phyloP scores from a whole-genome alignment of 2,113 vertebrate species.

The Tympanuchus pallidicinctus region DNA sequence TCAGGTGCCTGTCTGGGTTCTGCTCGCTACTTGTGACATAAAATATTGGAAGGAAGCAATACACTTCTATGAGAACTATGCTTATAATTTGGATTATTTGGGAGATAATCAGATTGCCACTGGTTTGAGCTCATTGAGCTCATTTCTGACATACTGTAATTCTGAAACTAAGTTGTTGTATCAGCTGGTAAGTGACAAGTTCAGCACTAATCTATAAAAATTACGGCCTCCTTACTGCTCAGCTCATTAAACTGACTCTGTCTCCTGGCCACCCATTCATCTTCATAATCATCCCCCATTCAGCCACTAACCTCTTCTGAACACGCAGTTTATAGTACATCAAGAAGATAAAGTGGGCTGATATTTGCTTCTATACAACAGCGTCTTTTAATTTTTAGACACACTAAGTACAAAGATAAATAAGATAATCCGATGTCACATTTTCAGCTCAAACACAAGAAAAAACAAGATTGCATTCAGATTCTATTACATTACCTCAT shows the following conservation, averaged over 20 bases:
- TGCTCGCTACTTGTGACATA: background rate
- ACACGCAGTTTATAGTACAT: conserved; percentile 65
- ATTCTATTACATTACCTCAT: background rate
- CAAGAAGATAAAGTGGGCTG: conserved; percentile 71
- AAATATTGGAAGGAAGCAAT: background rate
- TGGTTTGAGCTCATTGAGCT: conserved; percentile 74
- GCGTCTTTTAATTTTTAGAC: conserved; percentile 71
- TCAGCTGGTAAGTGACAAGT: conserved; percentile 73
- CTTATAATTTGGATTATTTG: conserved; percentile 35
- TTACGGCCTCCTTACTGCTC: conserved; percentile 69
- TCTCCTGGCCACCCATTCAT: conserved; percentile 69
- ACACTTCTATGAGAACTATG: background rate
- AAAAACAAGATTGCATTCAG: background rate
- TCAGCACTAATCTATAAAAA: conserved; percentile 79
- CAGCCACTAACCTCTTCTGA: conserved; percentile 70
- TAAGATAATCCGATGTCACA: conserved; percentile 62
- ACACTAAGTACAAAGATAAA: conserved; percentile 70
- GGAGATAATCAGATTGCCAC: conserved; percentile 40
- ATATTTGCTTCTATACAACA: conserved; percentile 73
- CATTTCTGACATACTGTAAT: conserved; percentile 72
- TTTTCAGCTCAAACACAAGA: conserved; percentile 24
- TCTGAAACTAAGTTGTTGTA: conserved; percentile 76
- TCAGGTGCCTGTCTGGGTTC: background rate
- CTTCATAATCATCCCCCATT: conserved; percentile 70
- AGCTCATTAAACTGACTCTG: conserved; percentile 77